Conservation (phyloP, 2,888 invertebrate genomes). For the Stramonita haemastoma region DNA sequence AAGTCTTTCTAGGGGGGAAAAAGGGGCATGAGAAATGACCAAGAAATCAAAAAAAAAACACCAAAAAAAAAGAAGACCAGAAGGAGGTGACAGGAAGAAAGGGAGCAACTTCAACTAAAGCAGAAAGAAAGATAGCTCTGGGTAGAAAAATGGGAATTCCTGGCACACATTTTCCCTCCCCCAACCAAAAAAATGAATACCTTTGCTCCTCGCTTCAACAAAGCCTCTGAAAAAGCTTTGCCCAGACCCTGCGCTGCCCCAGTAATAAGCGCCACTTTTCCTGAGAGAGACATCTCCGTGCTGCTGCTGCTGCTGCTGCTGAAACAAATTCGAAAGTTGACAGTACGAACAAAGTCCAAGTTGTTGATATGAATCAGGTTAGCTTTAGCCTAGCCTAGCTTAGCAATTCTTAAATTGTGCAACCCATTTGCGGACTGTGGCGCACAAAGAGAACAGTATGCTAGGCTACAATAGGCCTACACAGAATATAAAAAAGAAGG, state of each 20-base stretch:
- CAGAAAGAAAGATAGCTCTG: no score
- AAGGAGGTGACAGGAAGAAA: no score
- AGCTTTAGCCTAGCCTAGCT: not conserved
- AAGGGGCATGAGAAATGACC: no score
- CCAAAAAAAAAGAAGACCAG: no score
- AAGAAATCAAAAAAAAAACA: no score
- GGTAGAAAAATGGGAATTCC: no score
- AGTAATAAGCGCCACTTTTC: conserved; percentile 69
- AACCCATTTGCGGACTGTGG: not conserved
- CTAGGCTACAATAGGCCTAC: no score
- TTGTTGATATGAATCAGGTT: not conserved
- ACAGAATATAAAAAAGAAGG: no score
- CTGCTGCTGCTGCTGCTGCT: not conserved
- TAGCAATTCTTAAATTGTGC: not conserved
- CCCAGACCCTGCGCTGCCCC: conserved; percentile 72
- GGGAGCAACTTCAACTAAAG: no score
- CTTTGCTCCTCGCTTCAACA: conserved; percentile 64
- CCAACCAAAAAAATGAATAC: no score
- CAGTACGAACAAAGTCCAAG: not conserved
- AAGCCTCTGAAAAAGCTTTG: conserved; percentile 64
- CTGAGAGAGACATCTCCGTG: conserved; percentile 51
- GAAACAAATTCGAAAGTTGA: not conserved
- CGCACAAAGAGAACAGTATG: not conserved
- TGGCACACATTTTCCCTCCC: no score
- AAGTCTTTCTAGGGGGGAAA: no score